phyloP scores from a whole-genome alignment of 2,113 vertebrate genomes.

The Casuarius casuarius region DNA sequence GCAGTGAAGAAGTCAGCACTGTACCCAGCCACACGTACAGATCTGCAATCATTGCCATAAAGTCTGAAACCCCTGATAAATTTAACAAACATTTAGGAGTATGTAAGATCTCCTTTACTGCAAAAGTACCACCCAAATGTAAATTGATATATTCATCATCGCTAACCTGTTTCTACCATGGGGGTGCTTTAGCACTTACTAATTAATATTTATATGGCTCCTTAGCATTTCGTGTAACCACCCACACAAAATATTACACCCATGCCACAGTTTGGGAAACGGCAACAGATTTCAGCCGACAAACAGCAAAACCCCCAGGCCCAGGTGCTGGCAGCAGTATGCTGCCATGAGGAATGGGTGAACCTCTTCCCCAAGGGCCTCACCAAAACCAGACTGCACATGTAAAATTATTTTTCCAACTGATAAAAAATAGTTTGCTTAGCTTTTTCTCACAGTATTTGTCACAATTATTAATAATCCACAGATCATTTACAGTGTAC shows the following conservation, averaged over 20 bases:
- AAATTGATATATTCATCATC: background rate
- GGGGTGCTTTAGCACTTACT: background rate
- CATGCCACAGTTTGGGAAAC: background rate
- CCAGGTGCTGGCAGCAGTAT: background rate
- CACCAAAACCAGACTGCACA: background rate
- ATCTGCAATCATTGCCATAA: background rate
- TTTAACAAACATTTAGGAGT: background rate
- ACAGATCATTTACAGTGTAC: accelerated
- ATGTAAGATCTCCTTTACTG: background rate
- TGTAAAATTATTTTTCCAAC: background rate
- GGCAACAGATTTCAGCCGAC: background rate
- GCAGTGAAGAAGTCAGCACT: background rate
- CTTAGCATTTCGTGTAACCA: accelerated
- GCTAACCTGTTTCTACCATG: background rate
- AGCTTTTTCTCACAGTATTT: background rate
- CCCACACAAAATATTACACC: background rate
- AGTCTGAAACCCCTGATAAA: background rate
- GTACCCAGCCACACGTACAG: background rate
- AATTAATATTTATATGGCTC: background rate
- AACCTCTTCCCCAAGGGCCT: background rate
- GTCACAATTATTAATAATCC: background rate
- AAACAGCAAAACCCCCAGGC: background rate
- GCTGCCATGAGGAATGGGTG: background rate
- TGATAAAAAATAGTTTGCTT: background rate
- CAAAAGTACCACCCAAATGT: background rate